These are phyloP conservation scores for Nanorana parkeri DNA, from an alignment of 2,113 vertebrate genomes.

Conservation along the genomic window DNA sequence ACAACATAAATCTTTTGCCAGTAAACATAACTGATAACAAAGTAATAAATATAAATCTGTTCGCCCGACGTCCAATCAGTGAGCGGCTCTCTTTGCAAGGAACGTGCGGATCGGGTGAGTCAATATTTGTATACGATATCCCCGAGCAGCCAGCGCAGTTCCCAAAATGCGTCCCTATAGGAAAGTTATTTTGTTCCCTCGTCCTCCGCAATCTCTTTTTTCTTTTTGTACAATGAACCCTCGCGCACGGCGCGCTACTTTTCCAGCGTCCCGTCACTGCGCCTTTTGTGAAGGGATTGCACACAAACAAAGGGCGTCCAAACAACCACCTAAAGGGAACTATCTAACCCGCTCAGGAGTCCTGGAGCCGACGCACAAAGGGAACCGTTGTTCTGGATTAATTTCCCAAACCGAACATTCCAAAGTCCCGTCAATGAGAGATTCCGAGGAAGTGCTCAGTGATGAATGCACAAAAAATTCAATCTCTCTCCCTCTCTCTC, in stretches of 20 bases:
- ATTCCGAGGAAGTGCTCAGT: no score
- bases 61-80: no score
- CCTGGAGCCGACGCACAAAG: conserved; percentile 61
- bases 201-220: conserved; percentile 9
- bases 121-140: not conserved
- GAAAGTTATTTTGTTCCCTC: not conserved
- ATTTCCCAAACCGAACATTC: conserved; percentile 51
- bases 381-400: conserved; percentile 62
- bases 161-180: not conserved
- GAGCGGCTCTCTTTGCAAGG: not conserved
- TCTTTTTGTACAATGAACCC: not conserved
- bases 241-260: conserved; percentile 20
- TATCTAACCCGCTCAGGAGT: conserved; percentile 60
- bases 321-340: conserved; percentile 58
- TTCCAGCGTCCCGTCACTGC: not conserved
- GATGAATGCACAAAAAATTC: no score
- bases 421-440: not conserved
- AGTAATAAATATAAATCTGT: no score
- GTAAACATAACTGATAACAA: no score
- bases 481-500: no score
- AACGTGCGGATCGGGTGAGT: no score
- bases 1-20: no score
- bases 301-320: conserved; percentile 38
- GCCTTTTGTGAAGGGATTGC: conserved; percentile 57
- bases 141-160: not conserved